Evolutionary conservation across 2,888 invertebrate genomes (phyloP), one percentile per base, ranked within the genome.

Genomic region (Dermolepida albohirtum): DNA sequence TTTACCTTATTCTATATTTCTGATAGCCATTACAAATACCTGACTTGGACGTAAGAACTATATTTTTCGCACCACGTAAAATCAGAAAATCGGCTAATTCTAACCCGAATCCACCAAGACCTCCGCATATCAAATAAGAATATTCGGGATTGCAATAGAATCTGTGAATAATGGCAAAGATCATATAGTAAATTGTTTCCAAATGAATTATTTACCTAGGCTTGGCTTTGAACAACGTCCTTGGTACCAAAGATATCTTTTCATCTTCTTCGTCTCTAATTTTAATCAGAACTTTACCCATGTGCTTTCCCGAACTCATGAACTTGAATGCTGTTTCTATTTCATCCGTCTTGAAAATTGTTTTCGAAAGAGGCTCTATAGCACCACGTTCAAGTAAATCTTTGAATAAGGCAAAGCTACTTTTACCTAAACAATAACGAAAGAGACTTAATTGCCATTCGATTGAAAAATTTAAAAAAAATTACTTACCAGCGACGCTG

Each of bases 51-150:
- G 92, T 93, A 0, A 97, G 86, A 1, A 96, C 87, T 8, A 97
- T 75, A 72, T 92, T 91, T 74, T 85, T 88, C 0, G 92, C 95
- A 0, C 96, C 96, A 71, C 96, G 87, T 62, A 92, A 81, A 54
- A 95, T 87, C 76, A 97, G 84, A 95, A 95, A 96, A 77, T 95
- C 92, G 0, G 91, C 90, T 54, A 97, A 82, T 81, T 97, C 97
- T 52, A 97, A 84, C 4, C 97, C 97, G 78, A 97, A 95, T 0
- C 97, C 97, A 51, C 97, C 97, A 0, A 97, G 86, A 50, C 97
- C 96, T 8, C 93, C 93, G 0, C 90, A 85, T 5, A 93, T 86
- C 0, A 93, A 77, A 83, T 92, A 84, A 4, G 67, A 51, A n/a
- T 44, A 41, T 8, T 64, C 52, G 1, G 72, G 67, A 51, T 71